Conservation (phyloP, 2,888 invertebrate species). For the Tupiocoris notatus region DNA sequence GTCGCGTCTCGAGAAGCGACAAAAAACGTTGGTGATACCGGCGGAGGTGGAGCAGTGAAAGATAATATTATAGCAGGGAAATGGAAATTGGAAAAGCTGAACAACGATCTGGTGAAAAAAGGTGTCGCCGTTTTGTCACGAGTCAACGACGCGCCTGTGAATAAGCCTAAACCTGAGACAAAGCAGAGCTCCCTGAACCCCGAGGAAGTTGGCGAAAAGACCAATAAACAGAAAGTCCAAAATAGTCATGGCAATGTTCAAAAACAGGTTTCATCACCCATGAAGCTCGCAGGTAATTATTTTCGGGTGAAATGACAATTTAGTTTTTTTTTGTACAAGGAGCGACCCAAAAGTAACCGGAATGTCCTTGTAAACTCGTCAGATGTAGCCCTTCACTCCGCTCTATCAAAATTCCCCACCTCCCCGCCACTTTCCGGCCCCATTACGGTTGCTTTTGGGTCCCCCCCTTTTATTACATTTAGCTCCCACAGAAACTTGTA, state of each 20-base stretch:
- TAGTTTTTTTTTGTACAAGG: too few relatives aligned
- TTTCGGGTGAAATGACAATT: too few relatives aligned
- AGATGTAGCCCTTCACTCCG: too few relatives aligned
- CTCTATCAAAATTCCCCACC: too few relatives aligned
- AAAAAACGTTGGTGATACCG: not conserved
- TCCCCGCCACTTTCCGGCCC: too few relatives aligned
- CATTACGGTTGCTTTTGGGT: too few relatives aligned
- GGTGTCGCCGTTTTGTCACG: conserved; percentile 1
- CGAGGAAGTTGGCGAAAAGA: not conserved
- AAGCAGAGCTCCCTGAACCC: not conserved
- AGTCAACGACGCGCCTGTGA: not conserved
- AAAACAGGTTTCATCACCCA: not conserved
- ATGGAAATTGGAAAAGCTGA: not conserved
- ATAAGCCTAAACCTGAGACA: not conserved
- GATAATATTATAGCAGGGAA: not conserved
- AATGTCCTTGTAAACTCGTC: too few relatives aligned
- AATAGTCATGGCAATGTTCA: not conserved
- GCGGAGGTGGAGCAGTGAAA: not conserved
- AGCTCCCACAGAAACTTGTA: too few relatives aligned
- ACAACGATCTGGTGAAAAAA: not conserved
- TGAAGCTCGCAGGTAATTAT: not conserved
- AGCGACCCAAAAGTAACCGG: too few relatives aligned
- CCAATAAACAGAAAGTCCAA: not conserved
- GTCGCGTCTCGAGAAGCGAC: not conserved
- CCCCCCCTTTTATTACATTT: too few relatives aligned